Conservation (phyloP, 2,888 invertebrate species). For the Eristalis tenax region DNA sequence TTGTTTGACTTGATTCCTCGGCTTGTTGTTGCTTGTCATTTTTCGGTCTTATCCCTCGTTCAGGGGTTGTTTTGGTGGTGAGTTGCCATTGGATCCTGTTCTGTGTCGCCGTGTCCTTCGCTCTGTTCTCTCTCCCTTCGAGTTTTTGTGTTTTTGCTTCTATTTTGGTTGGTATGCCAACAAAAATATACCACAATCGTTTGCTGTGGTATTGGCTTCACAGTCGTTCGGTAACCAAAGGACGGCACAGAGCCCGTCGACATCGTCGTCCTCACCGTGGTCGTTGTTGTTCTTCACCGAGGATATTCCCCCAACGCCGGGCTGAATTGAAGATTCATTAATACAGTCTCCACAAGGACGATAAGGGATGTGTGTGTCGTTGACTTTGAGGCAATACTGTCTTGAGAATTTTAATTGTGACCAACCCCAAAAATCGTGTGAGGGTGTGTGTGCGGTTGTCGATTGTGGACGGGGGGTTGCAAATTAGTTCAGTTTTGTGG, state of each 20-base stretch:
- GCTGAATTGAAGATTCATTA: neutral
- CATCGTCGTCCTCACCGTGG: neutral
- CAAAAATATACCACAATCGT: constrained; percentile 70
- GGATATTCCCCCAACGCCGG: neutral
- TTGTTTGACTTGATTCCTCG: neutral
- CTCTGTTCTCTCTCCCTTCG: neutral
- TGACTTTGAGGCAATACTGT: neutral
- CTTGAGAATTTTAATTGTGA: constrained; percentile 6
- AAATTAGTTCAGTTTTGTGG: constrained; percentile 12
- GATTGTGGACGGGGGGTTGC: neutral
- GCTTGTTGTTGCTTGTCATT: too few species aligned
- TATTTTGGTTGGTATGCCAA: constrained; percentile 62
- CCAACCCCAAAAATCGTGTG: neutral
- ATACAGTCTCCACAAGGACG: neutral
- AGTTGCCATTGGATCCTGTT: constrained; percentile 66
- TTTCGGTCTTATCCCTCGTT: constrained; percentile 31
- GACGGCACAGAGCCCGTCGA: constrained; percentile 24
- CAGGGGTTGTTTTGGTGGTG: constrained; percentile 67
- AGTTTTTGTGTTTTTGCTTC: constrained; percentile 3
- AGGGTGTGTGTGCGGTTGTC: too few species aligned
- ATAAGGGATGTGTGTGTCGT: neutral
- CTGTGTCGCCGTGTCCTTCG: constrained; percentile 5
- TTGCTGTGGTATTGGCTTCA: constrained; percentile 60
- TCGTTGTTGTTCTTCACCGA: neutral
- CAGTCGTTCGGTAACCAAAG: constrained; percentile 62